Base-by-base conservation (phyloP, 2,888 invertebrate genomes). In the Drosophila niveifrons region DNA sequence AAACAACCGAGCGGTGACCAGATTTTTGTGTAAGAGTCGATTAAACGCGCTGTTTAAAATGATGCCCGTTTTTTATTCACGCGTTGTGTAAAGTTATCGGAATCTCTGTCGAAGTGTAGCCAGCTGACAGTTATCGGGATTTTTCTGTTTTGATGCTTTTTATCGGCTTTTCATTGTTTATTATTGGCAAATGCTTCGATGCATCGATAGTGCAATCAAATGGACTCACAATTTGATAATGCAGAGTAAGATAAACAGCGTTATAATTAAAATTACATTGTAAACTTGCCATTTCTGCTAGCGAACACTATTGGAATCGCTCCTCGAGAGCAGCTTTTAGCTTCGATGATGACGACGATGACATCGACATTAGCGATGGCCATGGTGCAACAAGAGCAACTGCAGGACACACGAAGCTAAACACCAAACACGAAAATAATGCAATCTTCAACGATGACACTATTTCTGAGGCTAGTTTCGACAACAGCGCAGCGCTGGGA, bases 321-420 rank as follows among this genome's bases (percentile, higher is more conserved):
- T 95, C 95, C 11, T 94, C 95, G 66, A 94, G 95, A 1, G 95
- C 94, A 75, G 95, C 95, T 0, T 96, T 96, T 80, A 95, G 94
- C 90, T 97, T 97, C 90, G 96, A 96, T 80, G 96, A 96, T 78
- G 96, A 96, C 69, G 96, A 96, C 80, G 96, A 96, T 80, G 95
- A 96, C 82, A 51, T 59, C 13, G 80, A 74, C 17, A 46, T 56
- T 1, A 50, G 36, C 15, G 65, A 48, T 39, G 43, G 15, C 3
- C 44, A 23, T 23, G 23, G 23, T 6, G 23, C 23, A 23, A 6
- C 23, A 23, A 23, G 23, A 23, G 23, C 6, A n/a, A 6, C n/a
- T 34, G 11, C 48, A 2, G 50, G 56, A 0, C 29, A 29, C 0
- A 31, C 8, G 8, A 61, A 59, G 9, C 36, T 72, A 13, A 84